Percentiles rank a stretch among this genome's conserved stretches.
Evolutionary conservation across 2,888 invertebrate species (phyloP).

Genomic region (Rosalia funebris): DNA sequence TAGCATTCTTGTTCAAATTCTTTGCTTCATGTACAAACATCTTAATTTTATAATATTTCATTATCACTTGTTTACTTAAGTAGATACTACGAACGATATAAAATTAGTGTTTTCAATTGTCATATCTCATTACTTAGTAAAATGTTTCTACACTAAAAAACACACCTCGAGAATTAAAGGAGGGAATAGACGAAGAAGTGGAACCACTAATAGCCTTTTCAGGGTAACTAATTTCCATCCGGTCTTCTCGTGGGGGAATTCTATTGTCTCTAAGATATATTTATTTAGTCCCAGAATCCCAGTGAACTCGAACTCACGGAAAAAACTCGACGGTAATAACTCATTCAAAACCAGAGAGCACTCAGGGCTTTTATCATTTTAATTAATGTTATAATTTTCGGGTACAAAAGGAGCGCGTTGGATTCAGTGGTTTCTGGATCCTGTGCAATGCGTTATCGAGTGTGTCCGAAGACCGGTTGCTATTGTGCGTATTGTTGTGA

Average conservation of each 20-base stretch:
- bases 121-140: too few species aligned
- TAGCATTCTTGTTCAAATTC: too few species aligned
- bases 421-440: slow-evolving; percentile 23
- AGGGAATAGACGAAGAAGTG: not conserved
- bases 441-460: slow-evolving; percentile 50
- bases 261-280: slow-evolving; percentile 19
- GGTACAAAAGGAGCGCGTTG: slow-evolving; percentile 20
- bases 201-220: not conserved
- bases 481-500: slow-evolving; percentile 57
- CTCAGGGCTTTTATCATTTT: slow-evolving; percentile 23
- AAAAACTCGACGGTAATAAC: slow-evolving; percentile 11
- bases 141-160: not conserved
- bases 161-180: not conserved
- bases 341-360: slow-evolving; percentile 12
- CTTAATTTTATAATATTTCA: too few species aligned
- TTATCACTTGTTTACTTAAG: too few species aligned
- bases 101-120: too few species aligned
- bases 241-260: not conserved
- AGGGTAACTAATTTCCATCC: not conserved
- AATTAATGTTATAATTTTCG: slow-evolving; percentile 24
- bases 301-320: not conserved
- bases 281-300: slow-evolving; percentile 2
- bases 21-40: too few species aligned
- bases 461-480: slow-evolving; percentile 50
- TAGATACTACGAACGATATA: too few species aligned